Evolutionary conservation across 2,797 vertebrate species (phyloP).

Genomic region (Cuniculus paca): DNA sequence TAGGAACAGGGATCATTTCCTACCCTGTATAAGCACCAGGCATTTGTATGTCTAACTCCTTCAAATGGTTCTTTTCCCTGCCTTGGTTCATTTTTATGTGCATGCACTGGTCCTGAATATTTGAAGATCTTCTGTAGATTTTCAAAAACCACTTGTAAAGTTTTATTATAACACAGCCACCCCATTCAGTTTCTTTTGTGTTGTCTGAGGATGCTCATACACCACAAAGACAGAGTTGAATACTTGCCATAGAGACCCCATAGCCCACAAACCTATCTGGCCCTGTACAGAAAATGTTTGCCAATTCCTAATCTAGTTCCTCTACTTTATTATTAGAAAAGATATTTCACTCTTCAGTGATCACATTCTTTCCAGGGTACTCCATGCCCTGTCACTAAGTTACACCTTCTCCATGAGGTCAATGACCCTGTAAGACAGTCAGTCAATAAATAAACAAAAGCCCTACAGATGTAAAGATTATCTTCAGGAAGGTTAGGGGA

Average conservation of each 20-base stretch:
- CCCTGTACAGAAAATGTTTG: not conserved
- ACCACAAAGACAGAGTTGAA: not conserved
- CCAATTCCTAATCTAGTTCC: not conserved
- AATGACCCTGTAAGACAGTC: not conserved
- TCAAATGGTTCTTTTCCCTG: not conserved
- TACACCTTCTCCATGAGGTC: not conserved
- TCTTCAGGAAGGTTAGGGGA: not conserved
- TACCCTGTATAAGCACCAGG: not conserved
- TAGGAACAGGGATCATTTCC: not conserved
- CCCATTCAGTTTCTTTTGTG: not conserved
- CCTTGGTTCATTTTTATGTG: not conserved
- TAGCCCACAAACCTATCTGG: not conserved
- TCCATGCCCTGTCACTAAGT: not conserved
- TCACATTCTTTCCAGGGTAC: not conserved
- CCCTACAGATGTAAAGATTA: not conserved
- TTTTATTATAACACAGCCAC: not conserved
- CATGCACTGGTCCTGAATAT: not conserved
- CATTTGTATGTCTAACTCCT: too few relatives aligned
- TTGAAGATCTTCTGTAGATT: not conserved
- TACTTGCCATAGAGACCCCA: not conserved
- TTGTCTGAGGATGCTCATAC: not conserved
- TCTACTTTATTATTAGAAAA: not conserved
- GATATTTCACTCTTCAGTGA: not conserved
- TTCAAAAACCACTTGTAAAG: not conserved
- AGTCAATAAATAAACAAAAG: not conserved